Conservation (phyloP, 2,888 invertebrate genomes). For the Catocala nupta region DNA sequence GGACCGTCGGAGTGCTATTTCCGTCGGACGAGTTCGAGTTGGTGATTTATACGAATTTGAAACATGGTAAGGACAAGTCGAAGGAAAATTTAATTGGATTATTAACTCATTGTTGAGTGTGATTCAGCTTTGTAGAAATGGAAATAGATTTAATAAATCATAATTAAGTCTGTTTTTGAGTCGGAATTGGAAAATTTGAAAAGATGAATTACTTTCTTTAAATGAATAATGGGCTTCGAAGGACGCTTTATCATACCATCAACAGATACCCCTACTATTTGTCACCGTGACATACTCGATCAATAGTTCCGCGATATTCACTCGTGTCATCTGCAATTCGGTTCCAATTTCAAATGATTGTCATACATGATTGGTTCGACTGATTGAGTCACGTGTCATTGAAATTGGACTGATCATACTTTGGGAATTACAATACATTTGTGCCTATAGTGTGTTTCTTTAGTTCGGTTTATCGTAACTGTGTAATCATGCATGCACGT, state of each 20-base stretch:
- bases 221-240: constrained; percentile 33
- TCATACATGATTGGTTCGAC: constrained; percentile 6
- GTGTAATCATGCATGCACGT: no score
- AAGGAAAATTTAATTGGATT: constrained; percentile 85
- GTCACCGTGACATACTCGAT: neutral
- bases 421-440: constrained; percentile 4
- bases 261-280: constrained; percentile 13
- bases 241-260: constrained; percentile 21
- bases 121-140: constrained; percentile 67
- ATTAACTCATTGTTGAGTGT: constrained; percentile 77
- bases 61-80: constrained; percentile 81
- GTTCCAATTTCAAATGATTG: constrained; percentile 9
- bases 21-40: constrained; percentile 80
- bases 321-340: constrained; percentile 3
- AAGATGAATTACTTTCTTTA: constrained; percentile 52
- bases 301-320: neutral
- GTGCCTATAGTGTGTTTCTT: neutral
- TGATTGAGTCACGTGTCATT: constrained; percentile 10
- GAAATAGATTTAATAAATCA: constrained; percentile 67
- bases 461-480: no score
- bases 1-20: constrained; percentile 84
- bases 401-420: constrained; percentile 1
- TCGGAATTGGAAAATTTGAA: constrained; percentile 51
- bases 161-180: constrained; percentile 62
- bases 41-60: constrained; percentile 85